phyloP scores from a whole-genome alignment of 2,113 vertebrate genomes.

The Pleuronectes platessa region DNA sequence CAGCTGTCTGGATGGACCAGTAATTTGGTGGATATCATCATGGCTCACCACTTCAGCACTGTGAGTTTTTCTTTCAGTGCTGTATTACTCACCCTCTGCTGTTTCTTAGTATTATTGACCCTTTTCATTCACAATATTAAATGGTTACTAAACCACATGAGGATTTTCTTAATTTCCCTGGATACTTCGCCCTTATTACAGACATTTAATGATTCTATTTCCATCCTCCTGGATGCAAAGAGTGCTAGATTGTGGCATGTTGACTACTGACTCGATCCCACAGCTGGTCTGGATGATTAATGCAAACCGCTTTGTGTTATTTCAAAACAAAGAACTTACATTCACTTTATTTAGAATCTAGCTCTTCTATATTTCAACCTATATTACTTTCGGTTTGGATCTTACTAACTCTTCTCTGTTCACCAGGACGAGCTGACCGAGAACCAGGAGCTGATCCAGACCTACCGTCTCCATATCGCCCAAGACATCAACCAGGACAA shows the following conservation, averaged over 20 bases:
- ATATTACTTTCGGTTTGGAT: not conserved
- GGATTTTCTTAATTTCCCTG: conserved; percentile 53
- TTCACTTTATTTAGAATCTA: too few species aligned
- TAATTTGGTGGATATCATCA: conserved; percentile 93
- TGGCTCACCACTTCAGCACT: conserved; percentile 95
- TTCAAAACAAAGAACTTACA: not conserved
- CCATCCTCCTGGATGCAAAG: conserved; percentile 9
- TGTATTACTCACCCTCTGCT: not conserved
- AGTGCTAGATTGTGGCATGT: not conserved
- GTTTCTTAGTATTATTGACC: conserved; percentile 3
- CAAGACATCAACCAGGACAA: conserved; percentile 99
- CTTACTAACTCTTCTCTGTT: not conserved
- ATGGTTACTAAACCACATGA: conserved; percentile 1
- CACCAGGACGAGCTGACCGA: conserved; percentile 94
- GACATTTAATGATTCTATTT: conserved; percentile 39
- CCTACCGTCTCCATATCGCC: conserved; percentile 94
- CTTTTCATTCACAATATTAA: conserved; percentile 14
- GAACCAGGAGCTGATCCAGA: conserved; percentile 96
- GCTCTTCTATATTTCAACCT: not conserved
- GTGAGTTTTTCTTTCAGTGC: conserved; percentile 82
- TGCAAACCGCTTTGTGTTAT: not conserved
- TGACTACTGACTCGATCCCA: not conserved
- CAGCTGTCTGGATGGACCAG: conserved; percentile 96
- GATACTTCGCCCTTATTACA: conserved; percentile 1
- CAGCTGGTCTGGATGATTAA: not conserved